Percentiles rank a stretch among this genome's conserved stretches.
These are phyloP conservation scores for Ammospiza nelsoni DNA, from an alignment of 2,113 vertebrate genomes.

Conservation along the genomic window DNA sequence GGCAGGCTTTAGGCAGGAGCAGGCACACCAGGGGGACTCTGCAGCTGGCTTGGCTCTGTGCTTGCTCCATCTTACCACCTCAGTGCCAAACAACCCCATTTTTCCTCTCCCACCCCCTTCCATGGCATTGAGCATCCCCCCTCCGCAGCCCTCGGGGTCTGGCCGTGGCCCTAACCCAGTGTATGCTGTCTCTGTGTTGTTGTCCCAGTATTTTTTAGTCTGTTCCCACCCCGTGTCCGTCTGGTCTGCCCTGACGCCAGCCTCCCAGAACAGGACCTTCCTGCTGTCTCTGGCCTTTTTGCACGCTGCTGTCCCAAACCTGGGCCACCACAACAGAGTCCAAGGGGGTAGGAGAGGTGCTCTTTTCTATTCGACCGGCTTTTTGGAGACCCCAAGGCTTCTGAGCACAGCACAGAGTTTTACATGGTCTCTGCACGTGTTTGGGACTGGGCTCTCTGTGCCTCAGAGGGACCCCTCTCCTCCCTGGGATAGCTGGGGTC, in stretches of 20 bases:
- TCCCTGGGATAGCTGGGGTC: not conserved
- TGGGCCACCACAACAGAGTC: constrained; percentile 42
- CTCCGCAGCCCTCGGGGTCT: not conserved
- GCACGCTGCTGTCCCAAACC: constrained; percentile 47
- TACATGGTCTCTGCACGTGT: fast-evolving
- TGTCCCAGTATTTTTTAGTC: constrained; percentile 67
- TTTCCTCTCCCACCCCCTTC: not conserved
- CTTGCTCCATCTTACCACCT: not conserved
- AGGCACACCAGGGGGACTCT: not conserved
- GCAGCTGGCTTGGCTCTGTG: constrained; percentile 38
- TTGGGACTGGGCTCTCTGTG: not conserved
- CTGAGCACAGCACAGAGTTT: not conserved
- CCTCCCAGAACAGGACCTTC: constrained; percentile 55
- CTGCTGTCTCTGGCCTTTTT: constrained; percentile 64
- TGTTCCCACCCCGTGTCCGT: constrained; percentile 55
- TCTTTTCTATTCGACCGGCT: constrained; percentile 41
- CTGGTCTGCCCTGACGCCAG: constrained; percentile 48
- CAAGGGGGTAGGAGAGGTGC: constrained; percentile 64
- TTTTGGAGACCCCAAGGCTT: not conserved
- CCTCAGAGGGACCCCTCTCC: not conserved
- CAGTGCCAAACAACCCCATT: not conserved
- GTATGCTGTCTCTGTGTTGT: constrained; percentile 66
- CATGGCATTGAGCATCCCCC: constrained; percentile 17
- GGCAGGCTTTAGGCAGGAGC: not conserved
- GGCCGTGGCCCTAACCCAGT: not conserved